Percentiles rank a stretch among this genome's conserved stretches.
Evolutionary conservation across 2,113 vertebrate genomes (phyloP).

Genomic region (Turnix velox): DNA sequence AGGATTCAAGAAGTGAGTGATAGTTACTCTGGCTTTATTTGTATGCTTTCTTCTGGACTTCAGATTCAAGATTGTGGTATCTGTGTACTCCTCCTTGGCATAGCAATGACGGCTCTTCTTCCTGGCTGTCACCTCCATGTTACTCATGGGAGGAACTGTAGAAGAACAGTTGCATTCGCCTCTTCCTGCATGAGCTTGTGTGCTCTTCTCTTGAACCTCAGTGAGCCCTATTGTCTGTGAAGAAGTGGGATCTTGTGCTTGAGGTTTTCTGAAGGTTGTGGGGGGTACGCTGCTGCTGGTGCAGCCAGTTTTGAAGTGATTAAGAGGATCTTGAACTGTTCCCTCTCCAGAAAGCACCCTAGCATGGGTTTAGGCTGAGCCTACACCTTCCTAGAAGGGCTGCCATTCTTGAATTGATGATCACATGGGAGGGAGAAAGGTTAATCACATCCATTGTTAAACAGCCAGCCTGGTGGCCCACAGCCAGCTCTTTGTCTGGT

Average conservation of each 20-base stretch:
- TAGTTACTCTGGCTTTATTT: not conserved
- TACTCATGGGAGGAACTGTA: not conserved
- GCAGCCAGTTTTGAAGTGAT: not conserved
- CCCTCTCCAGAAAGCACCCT: not conserved
- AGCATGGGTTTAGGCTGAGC: not conserved
- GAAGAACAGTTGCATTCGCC: not conserved
- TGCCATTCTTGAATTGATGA: not conserved
- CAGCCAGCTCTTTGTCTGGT: not conserved
- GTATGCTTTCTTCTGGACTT: not conserved
- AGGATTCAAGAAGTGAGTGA: not conserved
- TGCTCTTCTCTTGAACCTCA: not conserved
- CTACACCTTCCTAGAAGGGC: not conserved
- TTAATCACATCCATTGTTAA: rapidly evolving
- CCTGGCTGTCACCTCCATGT: not conserved
- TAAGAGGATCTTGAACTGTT: not conserved
- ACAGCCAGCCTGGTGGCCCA: rapidly evolving
- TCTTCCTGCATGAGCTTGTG: not conserved
- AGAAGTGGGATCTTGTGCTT: not conserved
- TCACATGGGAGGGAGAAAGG: rapidly evolving
- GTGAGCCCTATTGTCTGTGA: rapidly evolving
- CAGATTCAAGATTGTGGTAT: not conserved
- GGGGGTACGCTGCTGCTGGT: not conserved
- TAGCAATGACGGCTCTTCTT: not conserved
- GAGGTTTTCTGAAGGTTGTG: not conserved
- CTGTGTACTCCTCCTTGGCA: not conserved